Evolutionary conservation across 1,140 invertebrate genomes (phyloP).

Genomic region (Drosophila bifasciata): DNA sequence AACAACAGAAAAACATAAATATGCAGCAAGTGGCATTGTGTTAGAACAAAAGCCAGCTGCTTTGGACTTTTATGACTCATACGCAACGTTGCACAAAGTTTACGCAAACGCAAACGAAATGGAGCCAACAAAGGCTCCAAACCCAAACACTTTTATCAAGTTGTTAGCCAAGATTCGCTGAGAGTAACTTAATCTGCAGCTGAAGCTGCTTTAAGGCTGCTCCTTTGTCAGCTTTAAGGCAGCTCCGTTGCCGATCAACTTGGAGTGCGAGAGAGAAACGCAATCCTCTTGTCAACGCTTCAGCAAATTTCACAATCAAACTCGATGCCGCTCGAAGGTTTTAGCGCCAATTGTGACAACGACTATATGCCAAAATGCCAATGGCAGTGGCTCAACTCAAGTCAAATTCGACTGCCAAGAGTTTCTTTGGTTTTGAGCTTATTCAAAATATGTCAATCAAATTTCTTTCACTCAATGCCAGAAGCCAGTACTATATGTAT

Average conservation of each 20-base stretch:
- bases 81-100: constrained; percentile 67
- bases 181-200: constrained; percentile 10
- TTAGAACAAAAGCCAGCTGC: constrained; percentile 52
- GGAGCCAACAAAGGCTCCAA: constrained; percentile 44
- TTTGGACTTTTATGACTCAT: constrained; percentile 66
- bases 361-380: constrained; percentile 28
- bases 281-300: constrained; percentile 47
- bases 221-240: constrained; percentile 34
- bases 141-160: constrained; percentile 32
- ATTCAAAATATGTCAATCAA: constrained; percentile 78
- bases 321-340: constrained; percentile 48
- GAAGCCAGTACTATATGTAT: constrained; percentile 56
- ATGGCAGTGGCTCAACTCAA: constrained; percentile 38
- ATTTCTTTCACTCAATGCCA: constrained; percentile 25
- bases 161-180: constrained; percentile 42
- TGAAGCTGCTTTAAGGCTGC: constrained; percentile 13
- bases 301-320: constrained; percentile 62
- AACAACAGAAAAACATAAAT: constrained; percentile 60
- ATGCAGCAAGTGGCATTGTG: constrained; percentile 62
- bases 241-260: constrained; percentile 28
- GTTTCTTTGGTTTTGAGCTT: constrained; percentile 66
- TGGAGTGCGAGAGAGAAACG: constrained; percentile 8
- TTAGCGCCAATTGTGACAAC: constrained; percentile 42
- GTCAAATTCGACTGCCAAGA: constrained; percentile 31
- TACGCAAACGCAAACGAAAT: constrained; percentile 23